Conservation (phyloP, 2,888 invertebrate species). For the Muscina levida region DNA sequence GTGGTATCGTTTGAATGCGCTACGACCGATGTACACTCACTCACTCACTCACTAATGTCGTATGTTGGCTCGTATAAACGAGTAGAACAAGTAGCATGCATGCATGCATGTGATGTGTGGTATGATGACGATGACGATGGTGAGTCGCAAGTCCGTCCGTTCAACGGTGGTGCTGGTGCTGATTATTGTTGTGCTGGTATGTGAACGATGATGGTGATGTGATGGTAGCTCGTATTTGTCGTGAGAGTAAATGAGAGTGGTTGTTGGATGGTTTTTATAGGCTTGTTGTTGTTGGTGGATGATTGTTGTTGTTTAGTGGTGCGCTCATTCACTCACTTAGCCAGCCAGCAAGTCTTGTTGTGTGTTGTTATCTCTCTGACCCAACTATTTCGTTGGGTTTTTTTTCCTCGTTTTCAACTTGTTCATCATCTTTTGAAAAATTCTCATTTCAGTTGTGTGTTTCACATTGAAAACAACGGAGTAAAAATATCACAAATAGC, state of each 20-base stretch:
- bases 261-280: neutral
- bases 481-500: conserved; percentile 42
- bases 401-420: conserved; percentile 54
- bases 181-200: neutral
- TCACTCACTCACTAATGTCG: no score
- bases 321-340: neutral
- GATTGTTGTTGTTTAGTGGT: neutral
- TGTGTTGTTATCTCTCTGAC: conserved; percentile 36
- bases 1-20: conserved; percentile 1
- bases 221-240: neutral
- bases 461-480: conserved; percentile 66
- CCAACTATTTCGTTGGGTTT: conserved; percentile 19
- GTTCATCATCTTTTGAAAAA: conserved; percentile 54
- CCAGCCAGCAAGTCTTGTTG: neutral
- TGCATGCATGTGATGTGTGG: neutral
- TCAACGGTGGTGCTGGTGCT: neutral
- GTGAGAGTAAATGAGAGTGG: neutral
- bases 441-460: conserved; percentile 66
- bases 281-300: neutral
- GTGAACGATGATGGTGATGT: neutral
- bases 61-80: no score
- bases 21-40: neutral
- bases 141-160: no score
- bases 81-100: neutral
- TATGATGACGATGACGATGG: no score